These are phyloP conservation scores for Psammodynastes pulverulentus DNA, from an alignment of 2,113 vertebrate genomes.

Conservation along the genomic window DNA sequence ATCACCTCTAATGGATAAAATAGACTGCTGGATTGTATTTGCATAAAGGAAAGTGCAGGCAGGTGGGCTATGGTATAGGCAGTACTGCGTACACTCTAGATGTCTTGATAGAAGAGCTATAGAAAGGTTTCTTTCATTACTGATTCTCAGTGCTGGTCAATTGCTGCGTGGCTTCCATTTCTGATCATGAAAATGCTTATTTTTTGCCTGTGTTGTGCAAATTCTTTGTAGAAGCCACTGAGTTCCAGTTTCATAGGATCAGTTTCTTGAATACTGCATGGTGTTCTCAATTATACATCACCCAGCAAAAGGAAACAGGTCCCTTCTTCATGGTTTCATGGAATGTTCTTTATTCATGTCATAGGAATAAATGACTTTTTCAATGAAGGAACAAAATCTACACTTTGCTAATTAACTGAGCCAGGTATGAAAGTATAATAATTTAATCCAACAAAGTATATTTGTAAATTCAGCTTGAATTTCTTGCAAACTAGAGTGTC, in stretches of 20 bases:
- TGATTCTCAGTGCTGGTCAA: not conserved
- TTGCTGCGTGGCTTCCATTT: not conserved
- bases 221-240: not conserved
- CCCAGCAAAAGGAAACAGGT: not conserved
- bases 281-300: not conserved
- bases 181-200: not conserved
- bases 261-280: not conserved
- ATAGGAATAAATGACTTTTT: not conserved
- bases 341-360: not conserved
- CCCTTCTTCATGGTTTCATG: not conserved
- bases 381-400: not conserved
- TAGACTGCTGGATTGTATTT: not conserved
- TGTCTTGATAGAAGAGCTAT: not conserved
- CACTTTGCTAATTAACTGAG: not conserved
- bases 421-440: not conserved
- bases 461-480: not conserved
- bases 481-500: not conserved
- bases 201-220: not conserved
- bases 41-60: not conserved
- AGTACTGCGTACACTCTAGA: not conserved
- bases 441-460: not conserved
- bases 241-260: not conserved
- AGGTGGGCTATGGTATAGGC: not conserved
- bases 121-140: not conserved
- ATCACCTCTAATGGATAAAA: not conserved